Evolutionary conservation across 2,888 invertebrate species (phyloP).

Genomic region (Nymphalis urticae): DNA sequence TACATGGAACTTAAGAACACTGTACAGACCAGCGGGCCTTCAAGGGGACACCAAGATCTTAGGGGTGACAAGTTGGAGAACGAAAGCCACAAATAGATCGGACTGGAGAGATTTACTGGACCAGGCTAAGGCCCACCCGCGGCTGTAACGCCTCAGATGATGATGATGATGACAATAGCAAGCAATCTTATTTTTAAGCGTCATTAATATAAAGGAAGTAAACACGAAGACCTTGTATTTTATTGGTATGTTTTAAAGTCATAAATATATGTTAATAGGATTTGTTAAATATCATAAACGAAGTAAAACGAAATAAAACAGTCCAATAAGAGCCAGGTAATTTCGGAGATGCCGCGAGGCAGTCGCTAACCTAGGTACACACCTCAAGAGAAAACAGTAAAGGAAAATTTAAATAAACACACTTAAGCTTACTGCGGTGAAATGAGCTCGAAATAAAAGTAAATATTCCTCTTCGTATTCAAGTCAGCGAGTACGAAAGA

Average conservation of each 20-base stretch:
- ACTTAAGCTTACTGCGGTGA: slow-evolving; percentile 47
- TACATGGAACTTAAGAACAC: no score
- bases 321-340: slow-evolving; percentile 45
- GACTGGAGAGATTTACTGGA: no score
- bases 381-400: slow-evolving; percentile 42
- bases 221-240: neutral
- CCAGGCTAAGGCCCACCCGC: no score
- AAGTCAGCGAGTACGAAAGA: slow-evolving; percentile 31
- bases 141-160: no score
- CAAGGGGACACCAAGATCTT: no score
- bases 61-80: no score
- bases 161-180: no score
- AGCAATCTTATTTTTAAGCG: no score
- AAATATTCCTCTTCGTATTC: slow-evolving; percentile 34
- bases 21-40: no score
- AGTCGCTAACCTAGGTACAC: slow-evolving; percentile 46
- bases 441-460: slow-evolving; percentile 45
- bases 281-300: slow-evolving; percentile 20
- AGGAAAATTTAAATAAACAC: slow-evolving; percentile 55
- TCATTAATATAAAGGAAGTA: no score
- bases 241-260: neutral
- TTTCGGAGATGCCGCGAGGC: slow-evolving; percentile 46
- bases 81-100: no score
- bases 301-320: slow-evolving; percentile 39
- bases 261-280: slow-evolving; percentile 1